Conservation (phyloP, 2,888 invertebrate genomes). For the Monochamus alternatus region DNA sequence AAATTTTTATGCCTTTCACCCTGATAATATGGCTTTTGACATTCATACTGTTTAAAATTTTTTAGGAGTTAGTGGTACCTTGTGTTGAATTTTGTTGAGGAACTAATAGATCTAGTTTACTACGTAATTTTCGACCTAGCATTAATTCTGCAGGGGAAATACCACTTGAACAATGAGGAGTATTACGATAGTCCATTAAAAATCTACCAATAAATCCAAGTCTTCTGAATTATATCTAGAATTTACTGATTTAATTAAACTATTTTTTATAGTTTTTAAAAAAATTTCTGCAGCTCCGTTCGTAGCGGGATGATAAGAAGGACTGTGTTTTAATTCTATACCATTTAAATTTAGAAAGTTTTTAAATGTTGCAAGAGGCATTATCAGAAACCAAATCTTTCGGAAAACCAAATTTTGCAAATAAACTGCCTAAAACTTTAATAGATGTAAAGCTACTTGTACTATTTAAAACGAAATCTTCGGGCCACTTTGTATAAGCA, state of each 20-base stretch:
- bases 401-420: slow-evolving; percentile 1
- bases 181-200: slow-evolving; percentile 14
- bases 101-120: slow-evolving; percentile 27
- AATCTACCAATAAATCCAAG: slow-evolving; percentile 8
- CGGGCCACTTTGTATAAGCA: slow-evolving; percentile 9
- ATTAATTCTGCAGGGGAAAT: slow-evolving; percentile 29
- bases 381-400: slow-evolving; percentile 11
- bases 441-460: not conserved
- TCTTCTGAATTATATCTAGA: not conserved
- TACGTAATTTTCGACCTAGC: slow-evolving; percentile 23
- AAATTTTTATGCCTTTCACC: slow-evolving; percentile 15
- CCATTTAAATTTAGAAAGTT: slow-evolving; percentile 3
- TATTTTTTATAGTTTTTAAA: slow-evolving; percentile 10
- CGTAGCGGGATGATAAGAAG: not conserved
- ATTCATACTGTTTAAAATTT: not conserved
- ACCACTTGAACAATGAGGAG: no score
- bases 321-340: slow-evolving; percentile 4
- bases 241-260: not conserved
- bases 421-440: not conserved
- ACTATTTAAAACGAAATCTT: slow-evolving; percentile 16
- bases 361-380: not conserved
- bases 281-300: slow-evolving; percentile 14
- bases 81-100: not conserved
- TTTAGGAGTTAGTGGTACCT: not conserved
- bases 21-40: not conserved